Evolutionary conservation across 2,888 invertebrate genomes (phyloP), one percentile per base, ranked within the genome.

Genomic region (Apoderus coryli): DNA sequence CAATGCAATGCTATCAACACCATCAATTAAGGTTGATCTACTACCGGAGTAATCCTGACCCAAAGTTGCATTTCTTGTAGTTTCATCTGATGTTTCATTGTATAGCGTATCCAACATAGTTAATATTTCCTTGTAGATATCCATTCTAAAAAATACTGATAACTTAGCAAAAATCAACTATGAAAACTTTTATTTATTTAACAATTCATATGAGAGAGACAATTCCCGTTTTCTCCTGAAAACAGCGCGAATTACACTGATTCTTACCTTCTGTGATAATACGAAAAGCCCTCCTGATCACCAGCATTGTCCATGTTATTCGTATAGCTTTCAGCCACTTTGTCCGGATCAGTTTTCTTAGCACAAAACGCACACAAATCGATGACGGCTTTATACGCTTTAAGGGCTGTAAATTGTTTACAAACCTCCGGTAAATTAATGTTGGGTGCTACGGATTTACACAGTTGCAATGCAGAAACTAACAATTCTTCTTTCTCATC

Each of bases 351-450:
- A n/a, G 81, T 59, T 54, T 80, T 84, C 28, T 69, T 65, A 0
- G 92, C 92, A 50, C 86, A 85, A 5, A 77, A 72, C 2, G 81
- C 67, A 45, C 86, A 81, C 14, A 96, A 57, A 44, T 95, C 89
- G 7, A 93, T 77, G 2, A 95, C 80, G 1, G 90, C 90, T 13
- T 77, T 72, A 54, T 84, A 92, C 51, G 81, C 89, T 10, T 78
- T 79, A 26, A 76, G 72, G 2, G 75, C 64, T 5, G 77, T 71
- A 44, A 93, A 74, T 56, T 89, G 82, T 27, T 77, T 76, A 51
- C 90, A 89, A 24, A 93, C 81, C 32, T 78, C 69, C 3, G 74
- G 69, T 25, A 93, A 60, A 53, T 92, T 88, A 14, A 93, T 65
- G 44, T 84, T 78, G 2, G 86, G 84, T 2, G 84, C 80, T 11